Evolutionary conservation across 1,140 invertebrate genomes (phyloP).

Genomic region (Drosophila novamexicana): DNA sequence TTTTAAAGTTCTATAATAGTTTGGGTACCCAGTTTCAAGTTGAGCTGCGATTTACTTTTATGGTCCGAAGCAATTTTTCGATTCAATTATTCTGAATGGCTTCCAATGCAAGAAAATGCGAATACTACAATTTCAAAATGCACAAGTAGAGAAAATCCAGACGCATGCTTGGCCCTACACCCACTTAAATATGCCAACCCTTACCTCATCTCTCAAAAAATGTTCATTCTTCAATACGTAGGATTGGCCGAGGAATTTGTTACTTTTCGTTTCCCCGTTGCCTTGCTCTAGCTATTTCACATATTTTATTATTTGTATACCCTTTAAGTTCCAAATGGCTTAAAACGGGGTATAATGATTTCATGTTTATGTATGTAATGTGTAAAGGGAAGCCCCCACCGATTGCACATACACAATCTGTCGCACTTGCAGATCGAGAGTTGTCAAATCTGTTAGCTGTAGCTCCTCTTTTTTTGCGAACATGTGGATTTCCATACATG

Average conservation of each 20-base stretch:
- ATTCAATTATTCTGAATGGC: conserved; percentile 69
- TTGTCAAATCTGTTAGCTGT: too few relatives aligned
- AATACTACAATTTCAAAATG: conserved; percentile 57
- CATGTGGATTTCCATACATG: too few relatives aligned
- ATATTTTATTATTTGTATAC: conserved; percentile 14
- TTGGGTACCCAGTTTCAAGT: too few relatives aligned
- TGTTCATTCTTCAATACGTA: conserved; percentile 49
- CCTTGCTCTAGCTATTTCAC: background rate
- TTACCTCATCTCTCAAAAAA: background rate
- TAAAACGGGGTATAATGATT: background rate
- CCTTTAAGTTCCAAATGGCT: background rate
- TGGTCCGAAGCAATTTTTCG: conserved; percentile 61
- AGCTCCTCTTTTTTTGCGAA: too few relatives aligned
- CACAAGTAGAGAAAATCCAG: conserved; percentile 40
- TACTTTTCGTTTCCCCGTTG: conserved; percentile 28
- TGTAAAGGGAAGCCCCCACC: too few relatives aligned
- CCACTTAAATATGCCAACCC: background rate
- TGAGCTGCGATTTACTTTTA: conserved; percentile 11
- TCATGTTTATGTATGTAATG: background rate
- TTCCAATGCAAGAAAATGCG: conserved; percentile 33
- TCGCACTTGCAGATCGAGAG: too few relatives aligned
- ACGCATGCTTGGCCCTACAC: background rate
- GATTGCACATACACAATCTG: too few relatives aligned
- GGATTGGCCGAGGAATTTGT: conserved; percentile 66
- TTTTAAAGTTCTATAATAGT: too few relatives aligned